Percentiles rank a stretch among this genome's conserved stretches.
Conservation (phyloP, 2,113 vertebrate genomes). For the Passer montanus region DNA sequence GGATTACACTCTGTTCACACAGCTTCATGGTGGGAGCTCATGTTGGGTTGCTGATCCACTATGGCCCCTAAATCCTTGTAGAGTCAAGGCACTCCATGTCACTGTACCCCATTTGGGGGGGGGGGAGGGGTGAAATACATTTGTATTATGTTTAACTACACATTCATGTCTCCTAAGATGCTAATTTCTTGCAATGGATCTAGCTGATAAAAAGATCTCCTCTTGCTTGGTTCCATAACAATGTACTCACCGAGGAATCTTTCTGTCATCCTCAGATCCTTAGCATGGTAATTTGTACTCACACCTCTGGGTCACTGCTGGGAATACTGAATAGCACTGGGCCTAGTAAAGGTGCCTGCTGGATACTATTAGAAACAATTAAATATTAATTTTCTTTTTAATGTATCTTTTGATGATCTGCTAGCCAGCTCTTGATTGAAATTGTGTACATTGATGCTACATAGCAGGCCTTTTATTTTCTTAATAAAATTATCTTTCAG, state of each 20-base stretch:
- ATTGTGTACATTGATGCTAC: neutral
- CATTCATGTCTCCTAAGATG: neutral
- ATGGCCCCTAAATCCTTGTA: neutral
- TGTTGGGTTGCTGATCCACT: neutral
- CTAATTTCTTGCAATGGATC: neutral
- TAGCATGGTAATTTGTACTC: neutral
- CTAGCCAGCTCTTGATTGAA: neutral
- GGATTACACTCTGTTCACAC: neutral
- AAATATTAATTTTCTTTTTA: neutral
- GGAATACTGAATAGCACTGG: neutral
- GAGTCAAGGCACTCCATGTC: neutral
- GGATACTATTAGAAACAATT: neutral
- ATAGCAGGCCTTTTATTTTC: neutral
- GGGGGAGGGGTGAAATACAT: neutral
- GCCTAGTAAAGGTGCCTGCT: neutral
- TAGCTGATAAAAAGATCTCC: neutral
- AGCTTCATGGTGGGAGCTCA: neutral
- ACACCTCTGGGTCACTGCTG: neutral
- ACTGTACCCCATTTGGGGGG: neutral
- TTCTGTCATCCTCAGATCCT: neutral
- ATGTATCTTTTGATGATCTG: neutral
- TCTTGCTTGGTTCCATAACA: neutral
- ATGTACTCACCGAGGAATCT: neutral
- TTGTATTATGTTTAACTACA: neutral
- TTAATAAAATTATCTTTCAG: neutral